Evolutionary conservation across 2,888 invertebrate species (phyloP).

Genomic region (Oscheius sp.): DNA sequence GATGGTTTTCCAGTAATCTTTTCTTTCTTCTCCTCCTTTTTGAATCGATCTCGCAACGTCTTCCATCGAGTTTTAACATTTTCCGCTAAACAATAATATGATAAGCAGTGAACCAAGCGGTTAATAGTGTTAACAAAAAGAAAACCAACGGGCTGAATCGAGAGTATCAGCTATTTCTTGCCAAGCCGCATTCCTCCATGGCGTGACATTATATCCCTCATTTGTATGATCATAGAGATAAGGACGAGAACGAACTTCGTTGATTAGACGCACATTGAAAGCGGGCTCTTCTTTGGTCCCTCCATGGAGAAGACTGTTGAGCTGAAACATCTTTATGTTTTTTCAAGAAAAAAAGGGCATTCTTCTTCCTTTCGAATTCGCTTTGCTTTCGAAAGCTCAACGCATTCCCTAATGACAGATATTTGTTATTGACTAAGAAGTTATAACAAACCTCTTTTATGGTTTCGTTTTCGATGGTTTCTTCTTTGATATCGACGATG

Average conservation of each 20-base stretch:
- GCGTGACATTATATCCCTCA: conserved; percentile 46
- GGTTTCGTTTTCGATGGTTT: background rate
- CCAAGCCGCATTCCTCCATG: conserved; percentile 49
- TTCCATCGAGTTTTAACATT: conserved; percentile 65
- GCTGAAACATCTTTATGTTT: conserved; percentile 17
- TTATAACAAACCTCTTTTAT: conserved; percentile 5
- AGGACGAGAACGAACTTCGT: conserved; percentile 38
- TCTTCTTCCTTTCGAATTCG: background rate
- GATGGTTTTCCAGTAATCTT: conserved; percentile 40
- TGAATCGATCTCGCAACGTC: conserved; percentile 62
- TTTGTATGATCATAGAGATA: conserved; percentile 47
- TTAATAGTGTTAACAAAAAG: background rate
- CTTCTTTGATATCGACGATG: conserved; percentile 11
- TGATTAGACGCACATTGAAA: conserved; percentile 50
- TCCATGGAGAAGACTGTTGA: conserved; percentile 32
- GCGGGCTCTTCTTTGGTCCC: conserved; percentile 34
- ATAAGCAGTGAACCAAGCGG: background rate
- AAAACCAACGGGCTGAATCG: conserved; percentile 34
- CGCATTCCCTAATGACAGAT: background rate
- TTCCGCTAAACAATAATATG: conserved; percentile 5
- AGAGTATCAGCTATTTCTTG: conserved; percentile 42
- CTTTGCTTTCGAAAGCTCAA: background rate
- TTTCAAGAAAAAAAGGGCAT: no score
- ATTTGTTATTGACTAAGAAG: background rate
- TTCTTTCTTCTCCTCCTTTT: conserved; percentile 60